These are phyloP conservation scores for Trissonchulus latispiculum DNA, from an alignment of 2,888 invertebrate species.

Conservation along the genomic window DNA sequence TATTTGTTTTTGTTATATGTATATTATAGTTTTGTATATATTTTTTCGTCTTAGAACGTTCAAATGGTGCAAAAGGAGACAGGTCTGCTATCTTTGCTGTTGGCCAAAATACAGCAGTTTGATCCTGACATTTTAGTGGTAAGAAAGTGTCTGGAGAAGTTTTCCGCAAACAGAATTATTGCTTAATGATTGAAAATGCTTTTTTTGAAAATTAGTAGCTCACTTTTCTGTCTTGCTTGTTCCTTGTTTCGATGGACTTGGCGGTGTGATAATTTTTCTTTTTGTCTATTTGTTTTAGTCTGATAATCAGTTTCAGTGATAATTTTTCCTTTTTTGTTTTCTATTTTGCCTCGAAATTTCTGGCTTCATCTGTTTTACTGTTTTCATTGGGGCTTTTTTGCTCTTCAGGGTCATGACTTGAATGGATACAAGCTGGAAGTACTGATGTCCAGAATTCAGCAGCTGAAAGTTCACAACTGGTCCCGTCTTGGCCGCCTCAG, in stretches of 20 bases:
- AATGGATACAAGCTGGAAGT: conserved; percentile 78
- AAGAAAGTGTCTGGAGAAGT: no score
- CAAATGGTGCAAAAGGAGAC: conserved; percentile 71
- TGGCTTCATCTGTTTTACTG: no score
- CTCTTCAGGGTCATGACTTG: conserved; percentile 71
- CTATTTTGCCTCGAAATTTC: no score
- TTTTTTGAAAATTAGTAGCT: no score
- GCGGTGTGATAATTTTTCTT: no score
- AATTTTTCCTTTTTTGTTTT: conserved; percentile 4
- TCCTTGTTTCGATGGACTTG: no score
- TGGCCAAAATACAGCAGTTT: conserved; percentile 69
- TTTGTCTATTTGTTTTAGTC: no score
- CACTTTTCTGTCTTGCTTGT: no score
- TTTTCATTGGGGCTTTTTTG: no score
- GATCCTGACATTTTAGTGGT: conserved; percentile 84
- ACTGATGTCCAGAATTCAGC: conserved; percentile 67
- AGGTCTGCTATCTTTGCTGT: conserved; percentile 69
- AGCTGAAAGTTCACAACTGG: conserved; percentile 70
- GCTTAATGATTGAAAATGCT: no score
- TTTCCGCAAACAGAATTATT: no score
- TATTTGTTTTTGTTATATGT: background rate
- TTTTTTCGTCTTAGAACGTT: no score
- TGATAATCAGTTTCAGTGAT: background rate
- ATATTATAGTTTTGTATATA: background rate
- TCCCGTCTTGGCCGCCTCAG: conserved; percentile 76